Conservation (phyloP, 2,113 vertebrate species). For the Pachypanchax playfairii region DNA sequence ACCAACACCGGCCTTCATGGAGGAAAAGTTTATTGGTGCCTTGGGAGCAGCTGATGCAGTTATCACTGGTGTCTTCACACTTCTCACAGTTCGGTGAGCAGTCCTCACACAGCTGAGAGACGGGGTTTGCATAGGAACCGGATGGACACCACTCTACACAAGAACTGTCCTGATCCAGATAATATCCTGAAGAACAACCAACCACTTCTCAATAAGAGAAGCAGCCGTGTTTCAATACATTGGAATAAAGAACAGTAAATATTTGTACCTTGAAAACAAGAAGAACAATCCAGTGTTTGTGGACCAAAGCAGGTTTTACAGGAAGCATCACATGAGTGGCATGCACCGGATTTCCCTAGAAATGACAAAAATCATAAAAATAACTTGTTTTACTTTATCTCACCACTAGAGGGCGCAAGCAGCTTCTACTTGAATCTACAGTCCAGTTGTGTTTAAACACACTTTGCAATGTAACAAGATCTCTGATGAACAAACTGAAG, state of each 20-base stretch:
- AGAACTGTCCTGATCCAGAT: slow-evolving; percentile 79
- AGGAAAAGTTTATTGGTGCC: slow-evolving; percentile 73
- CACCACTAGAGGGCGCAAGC: slow-evolving; percentile 41
- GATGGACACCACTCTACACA: slow-evolving; percentile 73
- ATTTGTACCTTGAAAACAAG: slow-evolving; percentile 69
- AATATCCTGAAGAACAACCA: slow-evolving; percentile 60
- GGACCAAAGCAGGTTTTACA: slow-evolving; percentile 78
- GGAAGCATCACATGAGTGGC: slow-evolving; percentile 60
- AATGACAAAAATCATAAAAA: slow-evolving; percentile 2
- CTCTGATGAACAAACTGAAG: too few species aligned
- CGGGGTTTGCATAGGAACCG: slow-evolving; percentile 75
- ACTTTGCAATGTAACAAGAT: too few species aligned
- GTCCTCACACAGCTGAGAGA: slow-evolving; percentile 78
- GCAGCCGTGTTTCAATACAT: rapidly evolving
- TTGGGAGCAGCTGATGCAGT: slow-evolving; percentile 76
- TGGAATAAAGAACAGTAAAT: neutral
- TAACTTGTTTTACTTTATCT: slow-evolving; percentile 1
- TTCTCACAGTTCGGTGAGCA: slow-evolving; percentile 79
- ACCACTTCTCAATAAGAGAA: rapidly evolving
- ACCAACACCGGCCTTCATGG: slow-evolving; percentile 79
- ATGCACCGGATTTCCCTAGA: slow-evolving; percentile 62
- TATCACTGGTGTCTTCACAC: slow-evolving; percentile 70
- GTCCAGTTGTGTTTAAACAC: too few species aligned
- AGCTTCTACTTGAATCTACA: too few species aligned
- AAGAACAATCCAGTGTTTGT: slow-evolving; percentile 72